These are phyloP conservation scores for Andrena fulva DNA, from an alignment of 2,888 invertebrate genomes.

Conservation along the genomic window DNA sequence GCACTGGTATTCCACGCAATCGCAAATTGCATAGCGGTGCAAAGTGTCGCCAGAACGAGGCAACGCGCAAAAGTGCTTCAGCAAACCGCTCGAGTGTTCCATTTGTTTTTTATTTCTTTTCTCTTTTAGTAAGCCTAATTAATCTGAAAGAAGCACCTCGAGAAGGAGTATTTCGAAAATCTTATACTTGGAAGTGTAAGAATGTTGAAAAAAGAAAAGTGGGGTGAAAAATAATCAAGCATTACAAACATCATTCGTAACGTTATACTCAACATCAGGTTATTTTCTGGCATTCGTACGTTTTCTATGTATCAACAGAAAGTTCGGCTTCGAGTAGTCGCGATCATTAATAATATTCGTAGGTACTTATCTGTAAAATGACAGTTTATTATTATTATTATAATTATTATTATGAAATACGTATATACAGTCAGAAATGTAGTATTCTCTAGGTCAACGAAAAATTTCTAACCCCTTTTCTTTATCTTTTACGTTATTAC, in stretches of 20 bases:
- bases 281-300: conserved; percentile 36
- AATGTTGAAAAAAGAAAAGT: conserved; percentile 3
- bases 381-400: conserved; percentile 52
- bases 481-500: conserved; percentile 24
- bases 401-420: conserved; percentile 57
- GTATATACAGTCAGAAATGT: conserved; percentile 54
- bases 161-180: neutral
- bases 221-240: conserved; percentile 22
- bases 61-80: no score
- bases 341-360: conserved; percentile 59
- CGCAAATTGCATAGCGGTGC: conserved; percentile 7
- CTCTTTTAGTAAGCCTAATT: neutral
- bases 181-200: neutral
- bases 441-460: conserved; percentile 58
- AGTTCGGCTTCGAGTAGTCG: conserved; percentile 31
- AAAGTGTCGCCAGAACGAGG: neutral
- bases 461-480: conserved; percentile 23
- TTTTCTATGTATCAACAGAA: conserved; percentile 36
- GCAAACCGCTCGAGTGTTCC: neutral
- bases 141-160: neutral
- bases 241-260: conserved; percentile 42
- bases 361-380: conserved; percentile 55
- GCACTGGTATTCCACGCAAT: conserved; percentile 19
- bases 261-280: conserved; percentile 36
- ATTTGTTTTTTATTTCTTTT: neutral